Evolutionary conservation across 2,113 vertebrate genomes (phyloP).

Genomic region (Chlamydotis undulata): DNA sequence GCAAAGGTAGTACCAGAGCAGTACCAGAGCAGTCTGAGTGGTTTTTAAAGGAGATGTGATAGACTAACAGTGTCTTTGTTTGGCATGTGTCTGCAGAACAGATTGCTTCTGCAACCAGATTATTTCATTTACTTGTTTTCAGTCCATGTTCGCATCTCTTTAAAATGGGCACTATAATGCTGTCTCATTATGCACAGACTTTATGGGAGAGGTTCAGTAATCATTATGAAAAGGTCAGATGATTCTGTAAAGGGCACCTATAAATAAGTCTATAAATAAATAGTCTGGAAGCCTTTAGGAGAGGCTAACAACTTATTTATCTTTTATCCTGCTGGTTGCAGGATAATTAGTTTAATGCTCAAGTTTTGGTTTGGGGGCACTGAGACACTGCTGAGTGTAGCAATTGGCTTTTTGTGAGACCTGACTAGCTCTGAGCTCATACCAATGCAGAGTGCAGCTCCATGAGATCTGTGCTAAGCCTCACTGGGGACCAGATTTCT

Average conservation of each 20-base stretch:
- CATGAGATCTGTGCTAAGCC: background rate
- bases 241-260: slow-evolving; percentile 62
- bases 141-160: slow-evolving; percentile 36
- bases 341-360: slow-evolving; percentile 39
- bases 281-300: slow-evolving; percentile 48
- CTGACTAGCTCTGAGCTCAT: background rate
- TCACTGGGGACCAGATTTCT: background rate
- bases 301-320: slow-evolving; percentile 55
- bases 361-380: background rate
- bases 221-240: slow-evolving; percentile 62
- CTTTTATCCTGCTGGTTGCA: slow-evolving; percentile 38
- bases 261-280: slow-evolving; percentile 68
- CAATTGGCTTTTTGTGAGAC: background rate
- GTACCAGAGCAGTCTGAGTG: background rate
- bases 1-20: background rate
- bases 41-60: background rate
- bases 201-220: slow-evolving; percentile 60
- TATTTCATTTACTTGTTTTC: slow-evolving; percentile 9
- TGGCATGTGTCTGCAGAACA: slow-evolving; percentile 20
- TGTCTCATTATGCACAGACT: slow-evolving; percentile 54
- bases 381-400: background rate
- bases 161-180: slow-evolving; percentile 34
- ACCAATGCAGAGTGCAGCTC: background rate
- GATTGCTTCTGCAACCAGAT: background rate
- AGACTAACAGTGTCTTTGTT: background rate